Base-by-base conservation (phyloP, 2,797 vertebrate genomes). In the Myotis daubentonii region DNA sequence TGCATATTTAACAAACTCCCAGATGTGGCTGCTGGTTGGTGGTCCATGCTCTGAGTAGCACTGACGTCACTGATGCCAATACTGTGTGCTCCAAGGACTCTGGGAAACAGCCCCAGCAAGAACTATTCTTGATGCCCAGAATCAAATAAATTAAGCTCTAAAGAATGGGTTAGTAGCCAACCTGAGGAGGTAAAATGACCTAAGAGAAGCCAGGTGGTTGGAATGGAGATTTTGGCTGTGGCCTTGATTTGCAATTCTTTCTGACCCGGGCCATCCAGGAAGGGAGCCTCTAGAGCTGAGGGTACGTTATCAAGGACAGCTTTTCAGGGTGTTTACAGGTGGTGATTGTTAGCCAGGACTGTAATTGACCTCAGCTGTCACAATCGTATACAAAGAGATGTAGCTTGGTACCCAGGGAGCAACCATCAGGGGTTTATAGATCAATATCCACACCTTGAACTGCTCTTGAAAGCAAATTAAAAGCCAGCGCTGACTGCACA, bases 361-460 rank as follows among this genome's bases (percentile, higher is more conserved):
- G 88, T 79, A 53, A 85, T 57, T 96, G 96, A 96, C 97, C 96
- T 97, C 95, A 79, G 91, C 96, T 96, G 94, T 96, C 96, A 95
- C 92, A 89, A 72, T n/a, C 30, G 83, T 83, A 94, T 78, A 96
- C 95, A 95, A 92, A 97, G 91, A 94, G 93, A 95, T 93, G 92
- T 82, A 70, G 75, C 82, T 93, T 0, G 5, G 82, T 87, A 91
- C 88, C 89, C 79, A 96, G 97, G 91, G 92, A 94, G 68, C 94
- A 96, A 82, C 75, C 92, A 53, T 87, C 11, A 0, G 80, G 93
- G 91, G 51, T 41, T 95, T 93, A 71, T 28, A 95, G 95, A 97
- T 97, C 97, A 94, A 97, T 97, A 96, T 25, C 80, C 94, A 91
- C 92, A 97, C 96, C 96, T 96, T 96, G 95, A 96, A 86, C 86